Base-by-base conservation (phyloP, 2,888 invertebrate species). In the Lamproptera curius region DNA sequence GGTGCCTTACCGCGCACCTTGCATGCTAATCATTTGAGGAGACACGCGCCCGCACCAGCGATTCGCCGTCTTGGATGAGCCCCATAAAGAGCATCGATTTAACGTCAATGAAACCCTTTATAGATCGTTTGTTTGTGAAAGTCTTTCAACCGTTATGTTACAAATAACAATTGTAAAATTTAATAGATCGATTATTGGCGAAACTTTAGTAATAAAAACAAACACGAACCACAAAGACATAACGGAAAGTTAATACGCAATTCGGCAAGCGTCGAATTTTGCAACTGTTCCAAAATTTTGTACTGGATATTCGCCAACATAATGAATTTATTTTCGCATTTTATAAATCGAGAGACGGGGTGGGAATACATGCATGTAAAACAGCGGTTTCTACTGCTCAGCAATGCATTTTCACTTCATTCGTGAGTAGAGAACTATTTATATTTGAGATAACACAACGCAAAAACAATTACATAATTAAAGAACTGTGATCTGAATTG, bases 371-470 rank as follows among this genome's bases (percentile, higher is more conserved):
- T 69, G 73, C 74, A 82, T 79, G 75, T 68, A 74, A 75, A 79
- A 69, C 67, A 63, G 67, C 62, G 62, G 76, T 85, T 86, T 86
- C 86, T 85, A 83, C 84, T 83, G 63, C 75, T 83, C 77, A 74
- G 59, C 61, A 67, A 82, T 79, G 76, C 83, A 76, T 73, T 84
- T 83, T 77, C 78, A 80, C 82, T 78, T 69, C 65, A 70, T 65
- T 8, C 35, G 43, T 49, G 35, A 49, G 28, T 15, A 13, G 43
- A 28, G 39, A 39, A 40, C 28, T n/a, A 40, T 28, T 43, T 40
- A 49, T 49, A 49, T 38, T 38, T 48, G 42, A 48, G 38, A 48
- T 42, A 42, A 39, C 31, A 11, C 13, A 11, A n/a, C n/a, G 31
- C 16, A 26, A 33, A 33, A 17, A 9, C 23, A 20, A 33, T 48